Evolutionary conservation across 2,888 invertebrate genomes (phyloP).

Genomic region (Nephrotoma flavescens): DNA sequence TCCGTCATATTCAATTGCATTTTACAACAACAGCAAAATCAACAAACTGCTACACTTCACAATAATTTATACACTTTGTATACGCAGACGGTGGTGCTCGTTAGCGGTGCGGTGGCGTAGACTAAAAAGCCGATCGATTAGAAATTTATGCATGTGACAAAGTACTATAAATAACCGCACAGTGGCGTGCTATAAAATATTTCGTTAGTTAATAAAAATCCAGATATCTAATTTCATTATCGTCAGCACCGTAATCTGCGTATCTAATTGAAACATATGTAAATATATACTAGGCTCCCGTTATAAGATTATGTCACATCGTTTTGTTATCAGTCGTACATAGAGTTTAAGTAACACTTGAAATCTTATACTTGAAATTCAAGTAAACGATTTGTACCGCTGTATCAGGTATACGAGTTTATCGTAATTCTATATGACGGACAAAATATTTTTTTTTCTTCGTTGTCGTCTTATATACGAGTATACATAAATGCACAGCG

Average conservation of each 20-base stretch:
- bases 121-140: not conserved
- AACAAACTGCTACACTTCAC: not conserved
- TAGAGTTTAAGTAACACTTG: not conserved
- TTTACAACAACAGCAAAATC: not conserved
- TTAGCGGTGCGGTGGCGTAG: not conserved
- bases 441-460: not conserved
- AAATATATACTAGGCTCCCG: not conserved
- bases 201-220: not conserved
- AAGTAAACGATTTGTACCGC: not conserved
- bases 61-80: not conserved
- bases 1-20: not conserved
- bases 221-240: not conserved
- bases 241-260: not conserved
- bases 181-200: not conserved
- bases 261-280: not conserved
- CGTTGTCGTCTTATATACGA: not conserved
- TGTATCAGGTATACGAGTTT: not conserved
- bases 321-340: not conserved
- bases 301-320: not conserved
- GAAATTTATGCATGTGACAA: not conserved
- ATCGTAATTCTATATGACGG: not conserved
- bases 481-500: not conserved
- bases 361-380: not conserved
- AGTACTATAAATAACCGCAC: not conserved
- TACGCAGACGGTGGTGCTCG: not conserved